Evolutionary conservation across 1,140 invertebrate genomes (phyloP).

Genomic region (Papilio aristodemus): DNA sequence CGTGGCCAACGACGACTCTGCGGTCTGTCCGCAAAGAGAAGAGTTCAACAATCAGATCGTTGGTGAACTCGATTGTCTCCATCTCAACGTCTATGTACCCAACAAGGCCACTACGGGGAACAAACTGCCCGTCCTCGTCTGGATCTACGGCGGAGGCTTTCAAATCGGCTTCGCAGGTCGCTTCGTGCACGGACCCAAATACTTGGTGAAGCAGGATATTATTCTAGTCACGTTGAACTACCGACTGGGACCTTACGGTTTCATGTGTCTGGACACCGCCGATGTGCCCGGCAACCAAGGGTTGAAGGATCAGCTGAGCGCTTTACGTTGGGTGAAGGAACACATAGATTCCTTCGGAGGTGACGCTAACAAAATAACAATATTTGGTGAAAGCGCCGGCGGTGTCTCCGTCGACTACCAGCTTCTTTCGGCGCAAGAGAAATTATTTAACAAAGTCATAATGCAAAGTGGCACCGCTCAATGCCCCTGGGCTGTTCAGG

Average conservation of each 20-base stretch:
- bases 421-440: slow-evolving; percentile 46
- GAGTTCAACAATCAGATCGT: slow-evolving; percentile 21
- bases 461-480: slow-evolving; percentile 46
- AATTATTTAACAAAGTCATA: slow-evolving; percentile 49
- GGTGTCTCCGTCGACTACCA: slow-evolving; percentile 61
- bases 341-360: slow-evolving; percentile 87
- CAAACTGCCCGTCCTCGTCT: slow-evolving; percentile 84
- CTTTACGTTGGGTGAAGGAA: slow-evolving; percentile 84
- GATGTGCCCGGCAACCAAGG: no score
- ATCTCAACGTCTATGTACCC: slow-evolving; percentile 60
- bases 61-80: slow-evolving; percentile 49
- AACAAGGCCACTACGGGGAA: slow-evolving; percentile 39
- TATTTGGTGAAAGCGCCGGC: slow-evolving; percentile 86
- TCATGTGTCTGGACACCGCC: slow-evolving; percentile 83
- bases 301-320: slow-evolving; percentile 86
- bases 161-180: slow-evolving; percentile 71
- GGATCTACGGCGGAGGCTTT: slow-evolving; percentile 86
- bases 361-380: slow-evolving; percentile 83
- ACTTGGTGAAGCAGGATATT: slow-evolving; percentile 80
- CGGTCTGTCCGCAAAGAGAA: slow-evolving; percentile 42
- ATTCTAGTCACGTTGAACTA: slow-evolving; percentile 84
- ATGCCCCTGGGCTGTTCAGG: slow-evolving; percentile 21
- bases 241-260: slow-evolving; percentile 83
- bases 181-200: slow-evolving; percentile 74
- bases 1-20: slow-evolving; percentile 38